Evolutionary conservation across 2,888 invertebrate genomes (phyloP).

Genomic region (Drosophila paramelanica): DNA sequence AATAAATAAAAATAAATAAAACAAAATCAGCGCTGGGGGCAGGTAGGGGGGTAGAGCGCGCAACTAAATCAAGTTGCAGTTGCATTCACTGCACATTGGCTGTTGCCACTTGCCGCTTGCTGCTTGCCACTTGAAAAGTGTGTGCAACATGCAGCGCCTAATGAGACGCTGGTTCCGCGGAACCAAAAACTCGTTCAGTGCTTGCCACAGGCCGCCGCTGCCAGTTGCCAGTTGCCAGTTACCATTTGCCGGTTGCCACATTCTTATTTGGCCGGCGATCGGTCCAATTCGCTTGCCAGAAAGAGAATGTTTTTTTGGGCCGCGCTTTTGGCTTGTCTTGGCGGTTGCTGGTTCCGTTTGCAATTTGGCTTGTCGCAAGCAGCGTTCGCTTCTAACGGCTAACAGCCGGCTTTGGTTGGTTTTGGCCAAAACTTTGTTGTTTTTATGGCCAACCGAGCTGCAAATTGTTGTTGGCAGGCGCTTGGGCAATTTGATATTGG

Average conservation of each 20-base stretch:
- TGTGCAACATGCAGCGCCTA: constrained; percentile 48
- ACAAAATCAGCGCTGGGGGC: not conserved
- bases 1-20: constrained; percentile 4
- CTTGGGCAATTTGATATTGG: constrained; percentile 78
- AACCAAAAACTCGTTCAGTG: constrained; percentile 73
- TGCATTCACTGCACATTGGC: constrained; percentile 59
- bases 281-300: constrained; percentile 52
- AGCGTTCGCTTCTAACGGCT: constrained; percentile 14
- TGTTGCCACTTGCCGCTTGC: constrained; percentile 51
- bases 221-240: too few species aligned
- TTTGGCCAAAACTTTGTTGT: constrained; percentile 2
- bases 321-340: constrained; percentile 6
- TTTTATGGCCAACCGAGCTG: constrained; percentile 63
- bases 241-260: constrained; percentile 60
- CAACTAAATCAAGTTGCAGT: constrained; percentile 45
- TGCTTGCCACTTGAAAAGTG: constrained; percentile 69
- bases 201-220: constrained; percentile 30
- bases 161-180: constrained; percentile 74
- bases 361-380: constrained; percentile 72
- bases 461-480: constrained; percentile 55
- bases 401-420: constrained; percentile 3
- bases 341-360: constrained; percentile 62
- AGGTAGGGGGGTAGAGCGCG: constrained; percentile 3
- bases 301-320: constrained; percentile 57
- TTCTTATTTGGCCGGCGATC: constrained; percentile 56